Conservation (phyloP, 2,888 invertebrate species). For the Archaeoteleia sp. region DNA sequence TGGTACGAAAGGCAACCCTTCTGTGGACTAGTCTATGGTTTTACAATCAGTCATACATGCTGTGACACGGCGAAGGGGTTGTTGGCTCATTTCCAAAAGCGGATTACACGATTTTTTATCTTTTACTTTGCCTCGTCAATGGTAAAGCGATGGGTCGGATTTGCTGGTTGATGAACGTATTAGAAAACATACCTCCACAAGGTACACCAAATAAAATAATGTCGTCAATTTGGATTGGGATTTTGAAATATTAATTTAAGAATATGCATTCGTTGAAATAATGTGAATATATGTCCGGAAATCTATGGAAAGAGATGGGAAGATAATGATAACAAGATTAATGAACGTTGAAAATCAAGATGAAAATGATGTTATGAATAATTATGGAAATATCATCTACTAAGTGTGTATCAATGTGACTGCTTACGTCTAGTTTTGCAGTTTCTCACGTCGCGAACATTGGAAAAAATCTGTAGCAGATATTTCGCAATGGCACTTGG, state of each 20-base stretch:
- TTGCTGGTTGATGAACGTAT: conserved; percentile 26
- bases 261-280: too few species aligned
- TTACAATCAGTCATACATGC: conserved; percentile 75
- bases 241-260: too few species aligned
- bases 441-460: conserved; percentile 3
- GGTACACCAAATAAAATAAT: too few species aligned
- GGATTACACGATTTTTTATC: conserved; percentile 67
- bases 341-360: too few species aligned
- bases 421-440: background rate
- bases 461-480: conserved; percentile 10
- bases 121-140: conserved; percentile 47
- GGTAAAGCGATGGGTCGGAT: conserved; percentile 13
- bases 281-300: too few species aligned
- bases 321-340: too few species aligned
- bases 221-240: background rate
- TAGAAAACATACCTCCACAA: background rate
- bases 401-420: too few species aligned
- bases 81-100: conserved; percentile 68
- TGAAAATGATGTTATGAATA: too few species aligned
- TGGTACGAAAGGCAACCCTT: conserved; percentile 51
- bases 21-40: conserved; percentile 74
- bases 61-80: conserved; percentile 73
- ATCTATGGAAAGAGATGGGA: too few species aligned
- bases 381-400: too few species aligned
- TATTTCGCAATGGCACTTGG: conserved; percentile 41